Percentiles rank a stretch among this genome's conserved stretches.
Evolutionary conservation across 2,797 vertebrate species (phyloP).

Genomic region (Melanogrammus aeglefinus): DNA sequence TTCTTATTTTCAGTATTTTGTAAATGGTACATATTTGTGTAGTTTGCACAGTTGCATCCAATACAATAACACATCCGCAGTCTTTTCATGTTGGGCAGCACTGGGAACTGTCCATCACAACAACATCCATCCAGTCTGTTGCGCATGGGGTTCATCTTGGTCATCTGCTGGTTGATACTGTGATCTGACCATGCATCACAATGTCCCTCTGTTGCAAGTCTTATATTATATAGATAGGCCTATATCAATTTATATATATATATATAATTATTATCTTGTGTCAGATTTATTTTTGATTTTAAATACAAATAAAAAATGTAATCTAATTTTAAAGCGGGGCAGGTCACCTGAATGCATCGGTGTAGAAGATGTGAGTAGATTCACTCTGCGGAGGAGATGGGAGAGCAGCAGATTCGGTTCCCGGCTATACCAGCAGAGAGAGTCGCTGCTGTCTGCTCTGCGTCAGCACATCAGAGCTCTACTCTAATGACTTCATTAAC

Average conservation of each 20-base stretch:
- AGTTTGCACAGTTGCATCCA: not conserved
- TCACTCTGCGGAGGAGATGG: not conserved
- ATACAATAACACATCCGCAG: not conserved
- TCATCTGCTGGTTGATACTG: not conserved
- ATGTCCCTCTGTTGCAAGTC: too few species aligned
- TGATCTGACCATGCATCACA: not conserved
- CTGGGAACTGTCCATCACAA: too few species aligned
- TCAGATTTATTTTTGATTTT: not conserved
- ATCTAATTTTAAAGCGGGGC: not conserved
- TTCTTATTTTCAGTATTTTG: not conserved
- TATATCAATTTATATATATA: too few species aligned
- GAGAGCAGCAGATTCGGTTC: not conserved
- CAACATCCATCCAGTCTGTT: too few species aligned
- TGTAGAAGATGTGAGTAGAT: not conserved
- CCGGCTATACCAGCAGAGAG: not conserved
- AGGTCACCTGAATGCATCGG: not conserved
- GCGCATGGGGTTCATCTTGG: too few species aligned
- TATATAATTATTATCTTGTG: not conserved
- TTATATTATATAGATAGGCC: too few species aligned
- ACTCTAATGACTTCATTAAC: slow-evolving; percentile 8
- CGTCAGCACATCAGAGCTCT: slow-evolving; percentile 4
- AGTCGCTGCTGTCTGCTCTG: not conserved
- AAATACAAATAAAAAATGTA: not conserved
- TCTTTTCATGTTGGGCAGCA: too few species aligned
- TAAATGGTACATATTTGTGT: not conserved